Percentiles rank a stretch among this genome's conserved stretches.
Conservation (phyloP, 2,797 vertebrate genomes). For the Lerista edwardsae region DNA sequence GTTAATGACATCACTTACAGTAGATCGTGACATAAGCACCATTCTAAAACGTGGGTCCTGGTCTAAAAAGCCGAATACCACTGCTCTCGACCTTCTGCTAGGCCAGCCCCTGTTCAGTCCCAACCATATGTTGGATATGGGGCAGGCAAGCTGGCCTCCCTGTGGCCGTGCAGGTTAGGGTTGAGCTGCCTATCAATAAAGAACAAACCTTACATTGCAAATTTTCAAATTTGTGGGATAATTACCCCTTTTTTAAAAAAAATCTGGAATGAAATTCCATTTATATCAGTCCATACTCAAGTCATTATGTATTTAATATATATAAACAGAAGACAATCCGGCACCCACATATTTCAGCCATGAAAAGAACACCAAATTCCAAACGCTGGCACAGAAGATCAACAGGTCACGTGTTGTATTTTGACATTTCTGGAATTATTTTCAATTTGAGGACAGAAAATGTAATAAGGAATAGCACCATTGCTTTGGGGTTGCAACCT, state of each 20-base stretch:
- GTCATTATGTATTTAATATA: conserved; percentile 20
- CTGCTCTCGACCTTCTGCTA: too few relatives aligned
- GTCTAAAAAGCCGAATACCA: too few relatives aligned
- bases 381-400: not conserved
- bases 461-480: not conserved
- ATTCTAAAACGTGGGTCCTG: too few relatives aligned
- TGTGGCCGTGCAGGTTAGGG: too few relatives aligned
- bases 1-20: too few relatives aligned
- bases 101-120: too few relatives aligned
- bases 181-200: too few relatives aligned
- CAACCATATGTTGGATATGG: too few relatives aligned
- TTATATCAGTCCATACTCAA: not conserved
- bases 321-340: not conserved
- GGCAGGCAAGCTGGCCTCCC: too few relatives aligned
- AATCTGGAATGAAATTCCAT: not conserved
- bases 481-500: not conserved
- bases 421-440: not conserved
- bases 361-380: not conserved
- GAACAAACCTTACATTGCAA: too few relatives aligned
- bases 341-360: not conserved
- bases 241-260: not conserved
- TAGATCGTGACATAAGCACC: too few relatives aligned
- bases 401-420: not conserved
- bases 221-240: not conserved
- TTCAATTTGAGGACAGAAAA: not conserved